These are phyloP conservation scores for Austrolebias charrua DNA, from an alignment of 2,797 vertebrate genomes.

Conservation along the genomic window DNA sequence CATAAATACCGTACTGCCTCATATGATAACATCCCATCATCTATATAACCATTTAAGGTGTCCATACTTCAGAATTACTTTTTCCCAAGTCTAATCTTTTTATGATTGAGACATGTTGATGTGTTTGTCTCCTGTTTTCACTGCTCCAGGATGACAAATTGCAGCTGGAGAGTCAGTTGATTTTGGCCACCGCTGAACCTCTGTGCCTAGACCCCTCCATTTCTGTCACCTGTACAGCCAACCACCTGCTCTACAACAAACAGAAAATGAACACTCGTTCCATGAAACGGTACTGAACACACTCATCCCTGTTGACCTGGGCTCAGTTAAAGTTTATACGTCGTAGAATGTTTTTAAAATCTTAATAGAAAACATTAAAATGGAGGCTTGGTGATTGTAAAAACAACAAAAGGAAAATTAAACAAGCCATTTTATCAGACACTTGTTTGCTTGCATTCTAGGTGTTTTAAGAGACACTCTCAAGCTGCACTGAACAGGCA, in stretches of 20 bases:
- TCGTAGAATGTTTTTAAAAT: background rate
- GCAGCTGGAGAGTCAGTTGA: conserved; percentile 95
- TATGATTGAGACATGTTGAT: background rate
- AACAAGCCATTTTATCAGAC: conserved; percentile 2
- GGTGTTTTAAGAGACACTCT: conserved; percentile 95
- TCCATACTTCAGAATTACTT: background rate
- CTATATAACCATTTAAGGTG: background rate
- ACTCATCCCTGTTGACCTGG: background rate
- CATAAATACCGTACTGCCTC: no score
- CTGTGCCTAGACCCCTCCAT: conserved; percentile 97
- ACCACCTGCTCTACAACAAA: conserved; percentile 95
- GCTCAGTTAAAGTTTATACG: background rate
- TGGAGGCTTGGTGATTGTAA: background rate
- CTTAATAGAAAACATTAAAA: background rate
- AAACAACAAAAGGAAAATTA: background rate
- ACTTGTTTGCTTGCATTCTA: conserved; percentile 49
- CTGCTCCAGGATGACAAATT: conserved; percentile 93
- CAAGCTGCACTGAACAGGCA: conserved; percentile 92
- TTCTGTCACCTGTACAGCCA: conserved; percentile 93
- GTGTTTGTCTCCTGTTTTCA: conserved; percentile 17
- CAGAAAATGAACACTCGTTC: conserved; percentile 98
- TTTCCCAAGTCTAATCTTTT: background rate
- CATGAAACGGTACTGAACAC: conserved; percentile 88
- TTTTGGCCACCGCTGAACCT: conserved; percentile 95
- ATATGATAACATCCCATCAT: background rate